Evolutionary conservation across 2,113 vertebrate genomes (phyloP).

Genomic region (Lethenteron camtschaticum): DNA sequence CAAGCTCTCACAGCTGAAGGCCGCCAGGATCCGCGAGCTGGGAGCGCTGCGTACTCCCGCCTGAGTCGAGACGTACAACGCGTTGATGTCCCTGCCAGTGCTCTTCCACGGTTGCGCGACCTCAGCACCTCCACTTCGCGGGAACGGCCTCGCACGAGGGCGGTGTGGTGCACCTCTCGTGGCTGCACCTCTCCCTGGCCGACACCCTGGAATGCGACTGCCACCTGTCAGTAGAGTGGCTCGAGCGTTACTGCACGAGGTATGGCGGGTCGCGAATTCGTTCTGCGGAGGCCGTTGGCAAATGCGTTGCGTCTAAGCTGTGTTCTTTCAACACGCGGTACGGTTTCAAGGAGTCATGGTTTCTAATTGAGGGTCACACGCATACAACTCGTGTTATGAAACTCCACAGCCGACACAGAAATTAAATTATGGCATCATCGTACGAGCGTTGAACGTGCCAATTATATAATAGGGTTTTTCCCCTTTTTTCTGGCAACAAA

Average conservation of each 20-base stretch:
- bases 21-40: slow-evolving; percentile 66
- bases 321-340: no score
- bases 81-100: slow-evolving; percentile 49
- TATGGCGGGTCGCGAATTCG: slow-evolving; percentile 12
- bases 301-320: no score
- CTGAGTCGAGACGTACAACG: slow-evolving; percentile 81
- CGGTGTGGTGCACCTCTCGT: slow-evolving; percentile 69
- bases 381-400: no score
- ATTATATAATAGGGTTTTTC: no score
- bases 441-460: no score
- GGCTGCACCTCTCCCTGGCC: slow-evolving; percentile 58
- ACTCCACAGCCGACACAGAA: no score
- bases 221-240: slow-evolving; percentile 91
- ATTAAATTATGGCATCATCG: no score
- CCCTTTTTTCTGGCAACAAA: no score
- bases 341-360: no score
- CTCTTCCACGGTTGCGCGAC: slow-evolving; percentile 50
- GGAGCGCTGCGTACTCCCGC: slow-evolving; percentile 46
- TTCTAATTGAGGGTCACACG: no score
- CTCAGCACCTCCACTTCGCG: slow-evolving; percentile 63
- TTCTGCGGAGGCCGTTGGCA: no score
- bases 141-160: slow-evolving; percentile 79
- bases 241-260: slow-evolving; percentile 97
- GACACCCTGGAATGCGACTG: slow-evolving; percentile 98
- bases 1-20: slow-evolving; percentile 61